Conservation (phyloP, 1,140 invertebrate species). For the Drosophila rufa region DNA sequence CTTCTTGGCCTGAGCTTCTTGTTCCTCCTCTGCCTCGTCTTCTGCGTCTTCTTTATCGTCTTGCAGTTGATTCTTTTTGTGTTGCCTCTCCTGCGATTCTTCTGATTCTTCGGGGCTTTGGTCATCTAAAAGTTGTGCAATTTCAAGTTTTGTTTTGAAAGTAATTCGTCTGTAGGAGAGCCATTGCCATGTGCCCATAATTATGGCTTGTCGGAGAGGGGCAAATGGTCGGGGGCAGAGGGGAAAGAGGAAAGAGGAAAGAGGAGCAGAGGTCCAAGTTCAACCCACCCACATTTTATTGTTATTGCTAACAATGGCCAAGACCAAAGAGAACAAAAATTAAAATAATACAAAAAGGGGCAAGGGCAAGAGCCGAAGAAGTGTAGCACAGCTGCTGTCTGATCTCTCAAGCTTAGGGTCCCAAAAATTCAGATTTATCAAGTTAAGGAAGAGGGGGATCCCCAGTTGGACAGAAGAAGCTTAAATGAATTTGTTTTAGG, state of each 20-base stretch:
- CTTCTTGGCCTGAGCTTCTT: constrained; percentile 45
- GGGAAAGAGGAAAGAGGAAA: background rate
- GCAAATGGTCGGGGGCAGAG: constrained; percentile 17
- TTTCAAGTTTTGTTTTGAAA: constrained; percentile 72
- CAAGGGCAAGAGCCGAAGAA: constrained; percentile 49
- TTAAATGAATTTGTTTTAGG: too few relatives aligned
- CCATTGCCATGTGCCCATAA: constrained; percentile 65
- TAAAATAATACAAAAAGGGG: constrained; percentile 12
- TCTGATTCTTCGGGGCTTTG: constrained; percentile 33
- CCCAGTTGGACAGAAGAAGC: background rate
- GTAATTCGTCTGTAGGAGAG: constrained; percentile 72
- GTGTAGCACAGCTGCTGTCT: constrained; percentile 67
- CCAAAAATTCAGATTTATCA: background rate
- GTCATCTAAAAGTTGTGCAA: constrained; percentile 67
- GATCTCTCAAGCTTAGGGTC: constrained; percentile 13
- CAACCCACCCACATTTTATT: constrained; percentile 82
- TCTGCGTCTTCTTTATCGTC: constrained; percentile 39
- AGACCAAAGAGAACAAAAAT: constrained; percentile 24
- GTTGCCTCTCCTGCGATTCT: constrained; percentile 13
- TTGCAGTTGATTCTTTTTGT: constrained; percentile 29
- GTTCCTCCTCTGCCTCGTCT: constrained; percentile 25
- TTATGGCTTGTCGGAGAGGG: constrained; percentile 54
- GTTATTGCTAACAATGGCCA: constrained; percentile 76
- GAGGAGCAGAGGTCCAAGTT: constrained; percentile 70
- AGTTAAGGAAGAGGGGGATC: background rate